phyloP scores from a whole-genome alignment of 2,888 invertebrate genomes.

The Parochlus steinenii region DNA sequence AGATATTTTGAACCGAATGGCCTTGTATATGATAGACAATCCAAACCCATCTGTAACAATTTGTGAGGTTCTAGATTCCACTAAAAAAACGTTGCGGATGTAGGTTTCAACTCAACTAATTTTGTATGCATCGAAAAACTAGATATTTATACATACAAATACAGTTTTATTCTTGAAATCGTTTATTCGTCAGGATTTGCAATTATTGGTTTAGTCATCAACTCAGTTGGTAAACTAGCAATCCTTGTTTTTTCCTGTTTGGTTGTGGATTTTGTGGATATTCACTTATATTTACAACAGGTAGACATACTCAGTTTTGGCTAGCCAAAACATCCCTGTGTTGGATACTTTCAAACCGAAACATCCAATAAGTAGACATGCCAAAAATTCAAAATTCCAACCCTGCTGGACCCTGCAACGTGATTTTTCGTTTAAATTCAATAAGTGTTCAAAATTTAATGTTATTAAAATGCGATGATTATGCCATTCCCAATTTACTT shows the following conservation, averaged over 20 bases:
- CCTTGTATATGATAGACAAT: constrained; percentile 19
- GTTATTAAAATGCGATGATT: no score
- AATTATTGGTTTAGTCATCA: constrained; percentile 21
- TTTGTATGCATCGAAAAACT: constrained; percentile 19
- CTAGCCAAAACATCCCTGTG: no score
- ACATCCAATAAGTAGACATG: no score
- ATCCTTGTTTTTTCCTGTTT: constrained; percentile 19
- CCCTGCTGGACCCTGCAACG: no score
- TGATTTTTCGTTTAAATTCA: no score
- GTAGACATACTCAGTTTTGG: constrained; percentile 20
- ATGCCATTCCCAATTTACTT: no score
- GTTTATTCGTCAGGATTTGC: constrained; percentile 22
- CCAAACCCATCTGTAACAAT: constrained; percentile 20
- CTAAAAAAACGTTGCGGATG: constrained; percentile 6
- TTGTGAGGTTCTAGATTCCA: constrained; percentile 21
- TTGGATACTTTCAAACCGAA: no score
- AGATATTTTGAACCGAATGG: constrained; percentile 23
- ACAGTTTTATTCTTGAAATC: constrained; percentile 21
- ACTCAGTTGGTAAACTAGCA: constrained; percentile 19
- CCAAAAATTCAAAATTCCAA: no score
- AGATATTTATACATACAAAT: constrained; percentile 22
- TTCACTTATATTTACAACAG: constrained; percentile 17
- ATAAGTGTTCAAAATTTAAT: no score
- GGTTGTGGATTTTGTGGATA: constrained; percentile 20
- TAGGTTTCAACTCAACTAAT: neutral